Evolutionary conservation across 2,113 vertebrate genomes (phyloP), one percentile per base, ranked within the genome.

Genomic region (Lathamus discolor): DNA sequence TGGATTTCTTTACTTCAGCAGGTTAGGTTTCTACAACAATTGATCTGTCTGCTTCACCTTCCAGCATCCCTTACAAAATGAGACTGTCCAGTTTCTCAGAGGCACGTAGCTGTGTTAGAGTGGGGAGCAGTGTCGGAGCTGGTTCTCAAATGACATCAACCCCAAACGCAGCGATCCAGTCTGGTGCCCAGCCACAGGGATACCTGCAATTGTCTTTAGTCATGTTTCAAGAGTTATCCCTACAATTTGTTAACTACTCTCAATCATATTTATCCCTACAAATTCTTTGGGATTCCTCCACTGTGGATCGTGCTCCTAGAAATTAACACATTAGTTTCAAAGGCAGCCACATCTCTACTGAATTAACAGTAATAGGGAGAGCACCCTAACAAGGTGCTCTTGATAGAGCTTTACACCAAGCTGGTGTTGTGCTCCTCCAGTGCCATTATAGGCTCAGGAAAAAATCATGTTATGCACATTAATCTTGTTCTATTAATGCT

Each of bases 301-400:
- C 28, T 2, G n/a, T 7, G 89, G 29, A 11, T 41, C 27, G 9
- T 0, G 1, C 29, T 46, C 41, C 61, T 68, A 41, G 64, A 57
- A 74, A 51, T 46, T 0, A 62, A 8, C 18, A 2, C 1, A 0
- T 9, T 9, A 0, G 2, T 35, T 44, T 22, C 46, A 31, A 35
- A 52, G 79, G 41, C 69, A 78, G 69, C 35, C 19, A 25, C 44
- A 13, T 27, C 39, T 59, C 81, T 44, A 75, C 17, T 16, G 31
- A 13, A 48, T 48, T 4, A 28, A 20, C 18, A 17, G 20, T 1
- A 55, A 68, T 5, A 49, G 24, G 12, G 48, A 17, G 17, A 68
- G 43, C 6, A 9, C 13, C 11, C 35, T 17, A 28, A 48, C 20
- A 8, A 24, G 7, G 51, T 49, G 64, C 81, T 39, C 3, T 7